Conservation (phyloP, 2,797 vertebrate genomes). For the Podarcis lilfordi region DNA sequence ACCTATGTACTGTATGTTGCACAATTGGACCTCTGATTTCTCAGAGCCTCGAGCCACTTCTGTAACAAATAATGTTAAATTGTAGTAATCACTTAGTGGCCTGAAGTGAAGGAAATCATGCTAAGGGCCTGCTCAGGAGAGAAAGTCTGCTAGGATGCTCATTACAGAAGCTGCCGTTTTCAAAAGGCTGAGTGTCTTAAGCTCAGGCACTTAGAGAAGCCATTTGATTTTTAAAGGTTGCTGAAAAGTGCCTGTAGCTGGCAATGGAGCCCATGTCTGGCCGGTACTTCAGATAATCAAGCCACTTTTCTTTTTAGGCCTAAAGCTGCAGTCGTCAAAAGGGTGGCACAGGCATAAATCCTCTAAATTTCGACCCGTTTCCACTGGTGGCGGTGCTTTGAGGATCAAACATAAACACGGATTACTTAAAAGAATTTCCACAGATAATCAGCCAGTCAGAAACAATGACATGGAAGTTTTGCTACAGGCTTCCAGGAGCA, state of each 20-base stretch:
- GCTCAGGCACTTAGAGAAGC: conserved; percentile 7
- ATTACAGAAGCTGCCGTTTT: conserved; percentile 13
- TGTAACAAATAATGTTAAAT: conserved; percentile 34
- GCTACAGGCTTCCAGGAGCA: neutral
- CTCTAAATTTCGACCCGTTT: neutral
- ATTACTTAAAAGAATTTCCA: neutral
- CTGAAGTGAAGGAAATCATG: neutral
- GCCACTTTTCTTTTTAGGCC: conserved; percentile 9
- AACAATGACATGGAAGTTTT: neutral
- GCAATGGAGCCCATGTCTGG: conserved; percentile 25
- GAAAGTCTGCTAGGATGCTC: conserved; percentile 14
- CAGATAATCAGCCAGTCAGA: conserved; percentile 34
- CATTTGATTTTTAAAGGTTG: conserved; percentile 27
- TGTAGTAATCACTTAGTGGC: conserved; percentile 3
- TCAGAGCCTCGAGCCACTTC: neutral
- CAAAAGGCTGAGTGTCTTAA: conserved; percentile 3
- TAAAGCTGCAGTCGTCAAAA: neutral
- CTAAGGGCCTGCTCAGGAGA: conserved; percentile 20
- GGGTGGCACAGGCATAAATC: neutral
- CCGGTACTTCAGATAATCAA: conserved; percentile 18
- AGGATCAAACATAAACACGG: conserved; percentile 4
- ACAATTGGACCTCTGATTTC: conserved; percentile 7
- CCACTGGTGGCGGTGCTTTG: neutral
- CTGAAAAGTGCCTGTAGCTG: conserved; percentile 1
- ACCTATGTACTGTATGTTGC: neutral